phyloP scores from a whole-genome alignment of 2,888 invertebrate species.

The Tipula confusa region DNA sequence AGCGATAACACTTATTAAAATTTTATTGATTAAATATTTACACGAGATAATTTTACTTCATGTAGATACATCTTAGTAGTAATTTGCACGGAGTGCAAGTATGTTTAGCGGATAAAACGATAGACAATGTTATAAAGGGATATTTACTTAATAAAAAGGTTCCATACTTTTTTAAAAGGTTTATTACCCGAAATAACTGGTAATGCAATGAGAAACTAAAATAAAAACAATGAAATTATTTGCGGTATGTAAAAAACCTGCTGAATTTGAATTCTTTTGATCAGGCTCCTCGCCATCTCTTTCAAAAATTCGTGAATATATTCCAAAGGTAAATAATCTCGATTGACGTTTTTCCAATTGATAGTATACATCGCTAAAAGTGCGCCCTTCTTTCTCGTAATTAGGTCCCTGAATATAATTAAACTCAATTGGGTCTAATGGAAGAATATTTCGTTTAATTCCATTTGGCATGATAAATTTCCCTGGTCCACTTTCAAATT shows the following conservation, averaged over 20 bases:
- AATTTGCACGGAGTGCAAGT: too few relatives aligned
- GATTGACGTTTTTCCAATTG: neutral
- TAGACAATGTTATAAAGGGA: too few relatives aligned
- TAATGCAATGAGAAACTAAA: too few relatives aligned
- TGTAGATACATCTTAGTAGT: too few relatives aligned
- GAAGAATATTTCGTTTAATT: neutral
- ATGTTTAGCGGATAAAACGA: too few relatives aligned
- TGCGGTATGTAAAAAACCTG: neutral
- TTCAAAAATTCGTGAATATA: constrained; percentile 10
- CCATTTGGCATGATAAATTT: neutral
- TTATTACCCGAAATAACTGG: too few relatives aligned
- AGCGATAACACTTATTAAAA: neutral
- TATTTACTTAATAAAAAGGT: too few relatives aligned
- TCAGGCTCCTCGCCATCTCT: neutral
- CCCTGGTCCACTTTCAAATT: neutral
- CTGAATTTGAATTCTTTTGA: neutral
- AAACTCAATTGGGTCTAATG: neutral
- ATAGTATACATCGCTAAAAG: neutral
- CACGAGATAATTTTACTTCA: too few relatives aligned
- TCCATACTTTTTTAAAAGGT: too few relatives aligned
- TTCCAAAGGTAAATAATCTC: constrained; percentile 26
- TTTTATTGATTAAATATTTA: neutral
- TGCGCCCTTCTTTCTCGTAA: neutral
- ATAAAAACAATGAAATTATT: neutral
- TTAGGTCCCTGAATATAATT: neutral